Evolutionary conservation across 2,888 invertebrate genomes (phyloP).

Genomic region (Sinodicranocentrus sp.): DNA sequence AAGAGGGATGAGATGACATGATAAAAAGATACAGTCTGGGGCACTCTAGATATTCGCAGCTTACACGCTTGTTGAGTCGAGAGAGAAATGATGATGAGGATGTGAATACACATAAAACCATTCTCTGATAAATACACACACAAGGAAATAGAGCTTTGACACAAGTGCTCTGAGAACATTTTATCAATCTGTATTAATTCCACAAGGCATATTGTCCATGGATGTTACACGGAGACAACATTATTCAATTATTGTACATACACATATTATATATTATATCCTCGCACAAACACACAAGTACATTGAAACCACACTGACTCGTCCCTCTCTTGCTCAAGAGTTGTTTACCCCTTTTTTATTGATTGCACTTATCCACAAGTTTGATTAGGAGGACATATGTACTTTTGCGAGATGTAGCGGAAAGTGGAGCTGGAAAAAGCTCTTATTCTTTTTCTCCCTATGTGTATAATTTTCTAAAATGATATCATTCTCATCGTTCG

Average conservation of each 20-base stretch:
- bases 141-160: no score
- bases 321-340: constrained; percentile 26
- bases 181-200: background rate
- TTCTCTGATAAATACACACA: no score
- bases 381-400: constrained; percentile 31
- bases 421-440: constrained; percentile 24
- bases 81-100: constrained; percentile 42
- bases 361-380: constrained; percentile 47
- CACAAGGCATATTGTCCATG: constrained; percentile 2
- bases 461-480: constrained; percentile 18
- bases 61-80: constrained; percentile 66
- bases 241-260: background rate
- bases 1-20: constrained; percentile 57
- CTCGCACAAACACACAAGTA: constrained; percentile 19
- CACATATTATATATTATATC: background rate
- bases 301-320: constrained; percentile 48
- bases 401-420: constrained; percentile 12
- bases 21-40: constrained; percentile 10
- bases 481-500: background rate
- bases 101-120: constrained; percentile 11
- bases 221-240: background rate
- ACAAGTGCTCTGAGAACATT: background rate
- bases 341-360: constrained; percentile 62
- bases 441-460: background rate
- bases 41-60: background rate